phyloP scores from a whole-genome alignment of 2,888 invertebrate species.

The Aphodius granarius region DNA sequence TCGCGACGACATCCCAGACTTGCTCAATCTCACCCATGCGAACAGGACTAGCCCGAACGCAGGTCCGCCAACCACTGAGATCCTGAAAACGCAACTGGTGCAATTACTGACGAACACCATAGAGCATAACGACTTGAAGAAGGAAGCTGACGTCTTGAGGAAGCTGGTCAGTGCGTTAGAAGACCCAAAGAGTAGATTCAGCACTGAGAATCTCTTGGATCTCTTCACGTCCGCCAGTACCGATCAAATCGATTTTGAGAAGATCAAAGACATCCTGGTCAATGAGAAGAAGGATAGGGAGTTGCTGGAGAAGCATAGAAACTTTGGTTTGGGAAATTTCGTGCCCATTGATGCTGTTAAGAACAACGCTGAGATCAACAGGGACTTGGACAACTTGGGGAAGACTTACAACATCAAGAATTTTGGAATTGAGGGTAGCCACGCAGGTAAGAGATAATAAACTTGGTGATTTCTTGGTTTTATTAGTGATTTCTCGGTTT shows the following conservation, averaged over 20 bases:
- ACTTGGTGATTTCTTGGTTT: neutral
- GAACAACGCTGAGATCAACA: slow-evolving; percentile 31
- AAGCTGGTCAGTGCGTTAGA: slow-evolving; percentile 45
- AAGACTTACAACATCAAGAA: slow-evolving; percentile 32
- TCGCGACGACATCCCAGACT: slow-evolving; percentile 45
- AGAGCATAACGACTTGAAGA: slow-evolving; percentile 37
- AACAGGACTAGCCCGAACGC: slow-evolving; percentile 20
- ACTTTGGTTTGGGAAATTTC: slow-evolving; percentile 37
- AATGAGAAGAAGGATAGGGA: slow-evolving; percentile 44
- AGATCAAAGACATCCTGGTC: slow-evolving; percentile 44
- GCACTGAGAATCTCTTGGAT: slow-evolving; percentile 46
- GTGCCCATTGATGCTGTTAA: slow-evolving; percentile 19
- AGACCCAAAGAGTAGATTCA: slow-evolving; percentile 41
- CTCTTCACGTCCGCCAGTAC: slow-evolving; percentile 49
- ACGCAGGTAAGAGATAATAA: slow-evolving; percentile 24
- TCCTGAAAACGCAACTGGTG: slow-evolving; percentile 40
- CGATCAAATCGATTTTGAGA: slow-evolving; percentile 44
- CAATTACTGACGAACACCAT: slow-evolving; percentile 37
- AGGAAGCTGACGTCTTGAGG: slow-evolving; percentile 31
- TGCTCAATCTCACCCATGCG: slow-evolving; percentile 33
- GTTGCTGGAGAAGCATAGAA: slow-evolving; percentile 38
- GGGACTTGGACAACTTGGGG: slow-evolving; percentile 32
- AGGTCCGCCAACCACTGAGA: slow-evolving; percentile 33
- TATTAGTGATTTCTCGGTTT: neutral
- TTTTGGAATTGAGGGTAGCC: slow-evolving; percentile 47